phyloP scores from a whole-genome alignment of 2,113 vertebrate genomes.

The Melanocharis versteri region DNA sequence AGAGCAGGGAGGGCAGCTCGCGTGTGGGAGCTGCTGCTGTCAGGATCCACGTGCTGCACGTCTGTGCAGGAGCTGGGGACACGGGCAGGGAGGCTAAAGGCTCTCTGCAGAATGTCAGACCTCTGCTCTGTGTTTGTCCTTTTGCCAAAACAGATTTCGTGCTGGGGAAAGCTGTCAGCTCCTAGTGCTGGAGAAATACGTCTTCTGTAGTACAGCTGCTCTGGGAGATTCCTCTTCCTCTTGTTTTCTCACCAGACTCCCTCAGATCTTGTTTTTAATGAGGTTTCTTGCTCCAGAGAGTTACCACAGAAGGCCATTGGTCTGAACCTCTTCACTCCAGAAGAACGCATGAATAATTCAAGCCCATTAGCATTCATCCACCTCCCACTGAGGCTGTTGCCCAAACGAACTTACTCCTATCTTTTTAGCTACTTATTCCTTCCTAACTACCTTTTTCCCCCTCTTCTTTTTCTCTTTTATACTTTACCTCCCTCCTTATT shows the following conservation, averaged over 20 bases:
- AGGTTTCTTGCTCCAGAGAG: not conserved
- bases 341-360: not conserved
- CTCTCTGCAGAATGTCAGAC: not conserved
- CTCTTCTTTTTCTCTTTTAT: not conserved
- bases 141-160: not conserved
- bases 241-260: not conserved
- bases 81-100: fast-evolving
- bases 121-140: not conserved
- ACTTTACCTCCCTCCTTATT: not conserved
- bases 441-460: not conserved
- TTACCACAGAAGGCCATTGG: not conserved
- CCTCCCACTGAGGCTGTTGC: not conserved
- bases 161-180: not conserved
- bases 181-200: not conserved
- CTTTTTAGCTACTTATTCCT: not conserved
- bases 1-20: not conserved
- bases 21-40: not conserved
- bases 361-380: not conserved
- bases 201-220: not conserved
- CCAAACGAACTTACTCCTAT: not conserved
- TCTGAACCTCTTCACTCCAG: not conserved
- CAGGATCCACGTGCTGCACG: not conserved
- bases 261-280: not conserved
- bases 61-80: not conserved
- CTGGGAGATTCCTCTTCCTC: not conserved